Evolutionary conservation across 2,888 invertebrate species (phyloP).

Genomic region (Hoplodrina ambigua): DNA sequence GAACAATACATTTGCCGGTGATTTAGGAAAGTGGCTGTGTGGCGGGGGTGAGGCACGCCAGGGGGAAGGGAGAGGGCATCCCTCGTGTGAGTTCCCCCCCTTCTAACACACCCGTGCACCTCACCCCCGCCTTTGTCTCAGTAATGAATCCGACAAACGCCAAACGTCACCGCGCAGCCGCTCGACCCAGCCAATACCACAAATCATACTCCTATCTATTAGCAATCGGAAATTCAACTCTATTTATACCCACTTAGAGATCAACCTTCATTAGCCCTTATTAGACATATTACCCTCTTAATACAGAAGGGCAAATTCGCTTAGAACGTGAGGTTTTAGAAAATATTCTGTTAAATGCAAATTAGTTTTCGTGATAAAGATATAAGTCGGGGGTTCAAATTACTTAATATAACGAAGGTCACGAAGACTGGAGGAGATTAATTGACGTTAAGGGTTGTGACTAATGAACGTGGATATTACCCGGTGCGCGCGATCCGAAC

Average conservation of each 20-base stretch:
- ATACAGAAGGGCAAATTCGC: slow-evolving; percentile 71
- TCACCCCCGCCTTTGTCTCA: slow-evolving; percentile 83
- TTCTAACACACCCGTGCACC: slow-evolving; percentile 60
- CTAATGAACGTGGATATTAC: slow-evolving; percentile 40
- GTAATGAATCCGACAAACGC: slow-evolving; percentile 90
- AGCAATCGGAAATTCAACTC: slow-evolving; percentile 76
- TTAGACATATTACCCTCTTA: slow-evolving; percentile 50
- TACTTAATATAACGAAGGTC: slow-evolving; percentile 70
- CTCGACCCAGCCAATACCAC: slow-evolving; percentile 76
- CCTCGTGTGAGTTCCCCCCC: slow-evolving; percentile 68
- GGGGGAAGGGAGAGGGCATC: slow-evolving; percentile 62
- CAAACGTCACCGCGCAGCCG: slow-evolving; percentile 87
- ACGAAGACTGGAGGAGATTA: slow-evolving; percentile 56
- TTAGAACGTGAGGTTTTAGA: slow-evolving; percentile 84
- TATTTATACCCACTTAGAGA: slow-evolving; percentile 58
- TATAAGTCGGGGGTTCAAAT: slow-evolving; percentile 73
- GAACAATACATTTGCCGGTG: slow-evolving; percentile 85
- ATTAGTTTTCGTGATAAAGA: slow-evolving; percentile 81
- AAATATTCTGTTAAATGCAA: slow-evolving; percentile 81
- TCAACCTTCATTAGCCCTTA: slow-evolving; percentile 52
- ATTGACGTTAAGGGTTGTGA: slow-evolving; percentile 40
- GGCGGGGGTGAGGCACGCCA: slow-evolving; percentile 57
- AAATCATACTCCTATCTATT: slow-evolving; percentile 79
- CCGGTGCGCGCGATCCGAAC: slow-evolving; percentile 16
- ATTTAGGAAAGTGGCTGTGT: slow-evolving; percentile 88